Evolutionary conservation across 2,888 invertebrate genomes (phyloP).

Genomic region (Cheilosia vulpina): DNA sequence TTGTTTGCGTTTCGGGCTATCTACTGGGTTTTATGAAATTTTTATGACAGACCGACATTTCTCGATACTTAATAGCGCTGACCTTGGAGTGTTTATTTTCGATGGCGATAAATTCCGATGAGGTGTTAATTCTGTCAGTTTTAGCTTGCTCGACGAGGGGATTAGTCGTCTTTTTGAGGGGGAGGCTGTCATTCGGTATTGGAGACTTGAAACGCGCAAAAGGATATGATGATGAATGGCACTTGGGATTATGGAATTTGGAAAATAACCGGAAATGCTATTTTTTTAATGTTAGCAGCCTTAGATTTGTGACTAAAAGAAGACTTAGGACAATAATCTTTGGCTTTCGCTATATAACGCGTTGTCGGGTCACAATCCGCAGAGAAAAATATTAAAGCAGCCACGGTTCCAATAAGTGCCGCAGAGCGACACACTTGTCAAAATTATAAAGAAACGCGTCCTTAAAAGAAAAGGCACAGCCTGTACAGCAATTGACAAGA

Average conservation of each 20-base stretch:
- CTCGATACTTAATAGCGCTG: slow-evolving; percentile 67
- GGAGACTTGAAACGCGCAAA: neutral
- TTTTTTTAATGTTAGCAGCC: too few species aligned
- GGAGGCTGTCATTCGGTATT: neutral
- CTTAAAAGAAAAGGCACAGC: too few species aligned
- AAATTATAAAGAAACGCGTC: too few species aligned
- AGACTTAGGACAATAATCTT: too few species aligned
- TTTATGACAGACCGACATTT: slow-evolving; percentile 73
- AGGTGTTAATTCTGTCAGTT: slow-evolving; percentile 71
- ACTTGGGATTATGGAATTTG: neutral
- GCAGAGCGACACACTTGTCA: too few species aligned
- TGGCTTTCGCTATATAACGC: too few species aligned
- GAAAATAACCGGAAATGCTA: neutral
- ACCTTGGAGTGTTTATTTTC: slow-evolving; percentile 64
- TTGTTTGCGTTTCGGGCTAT: slow-evolving; percentile 9
- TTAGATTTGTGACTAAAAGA: too few species aligned
- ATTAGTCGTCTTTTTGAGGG: slow-evolving; percentile 21
- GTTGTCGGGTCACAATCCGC: too few species aligned
- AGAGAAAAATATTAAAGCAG: too few species aligned
- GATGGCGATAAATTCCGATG: slow-evolving; percentile 61
- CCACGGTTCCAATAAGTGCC: too few species aligned
- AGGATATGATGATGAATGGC: neutral
- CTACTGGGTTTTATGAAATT: slow-evolving; percentile 67
- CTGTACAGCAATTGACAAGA: too few species aligned
- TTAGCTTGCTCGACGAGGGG: slow-evolving; percentile 51